These are phyloP conservation scores for Pseudobourletiella spinata DNA, from an alignment of 1,140 invertebrate genomes.

Conservation along the genomic window DNA sequence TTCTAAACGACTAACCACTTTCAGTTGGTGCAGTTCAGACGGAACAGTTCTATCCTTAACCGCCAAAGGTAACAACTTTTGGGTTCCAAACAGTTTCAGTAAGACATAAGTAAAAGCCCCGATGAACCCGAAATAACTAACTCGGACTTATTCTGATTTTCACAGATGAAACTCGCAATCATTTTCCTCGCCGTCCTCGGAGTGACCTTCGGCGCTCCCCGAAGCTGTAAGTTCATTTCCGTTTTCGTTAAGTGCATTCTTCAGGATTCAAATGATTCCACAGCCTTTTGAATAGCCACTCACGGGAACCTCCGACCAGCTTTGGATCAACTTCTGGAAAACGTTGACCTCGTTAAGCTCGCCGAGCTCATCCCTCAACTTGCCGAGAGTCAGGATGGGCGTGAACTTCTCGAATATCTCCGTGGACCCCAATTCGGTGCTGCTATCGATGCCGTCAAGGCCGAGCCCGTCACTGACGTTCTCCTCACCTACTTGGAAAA, in stretches of 20 bases:
- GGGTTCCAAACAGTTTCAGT: too few relatives aligned
- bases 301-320: neutral
- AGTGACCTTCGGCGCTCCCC: neutral
- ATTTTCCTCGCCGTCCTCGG: neutral
- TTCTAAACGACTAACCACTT: neutral
- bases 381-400: neutral
- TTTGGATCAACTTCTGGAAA: neutral
- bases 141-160: too few relatives aligned
- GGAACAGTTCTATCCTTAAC: too few relatives aligned
- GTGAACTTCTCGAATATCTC: neutral
- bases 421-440: neutral
- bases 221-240: neutral
- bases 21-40: too few relatives aligned
- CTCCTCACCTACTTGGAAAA: neutral
- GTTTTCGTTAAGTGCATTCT: too few relatives aligned
- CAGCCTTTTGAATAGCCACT: neutral
- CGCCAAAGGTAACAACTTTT: too few relatives aligned
- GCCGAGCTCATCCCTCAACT: neutral
- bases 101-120: too few relatives aligned
- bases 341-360: neutral
- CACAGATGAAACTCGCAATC: neutral
- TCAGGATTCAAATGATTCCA: too few relatives aligned
- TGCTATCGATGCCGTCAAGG: neutral
- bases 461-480: neutral
- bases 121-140: too few relatives aligned